Conservation (phyloP, 2,888 invertebrate species). For the Leucania comma region DNA sequence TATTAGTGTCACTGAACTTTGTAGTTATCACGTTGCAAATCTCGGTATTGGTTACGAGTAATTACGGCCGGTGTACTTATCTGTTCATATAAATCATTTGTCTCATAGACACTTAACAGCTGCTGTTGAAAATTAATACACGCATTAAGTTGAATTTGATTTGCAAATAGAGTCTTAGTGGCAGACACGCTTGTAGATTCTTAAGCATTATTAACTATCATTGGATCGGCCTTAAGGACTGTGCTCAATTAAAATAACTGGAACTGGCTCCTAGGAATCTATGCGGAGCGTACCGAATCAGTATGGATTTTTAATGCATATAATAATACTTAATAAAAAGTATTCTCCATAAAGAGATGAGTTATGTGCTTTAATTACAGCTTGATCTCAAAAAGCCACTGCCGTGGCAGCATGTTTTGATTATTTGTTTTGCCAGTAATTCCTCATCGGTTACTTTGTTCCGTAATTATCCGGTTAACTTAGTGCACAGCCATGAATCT, state of each 20-base stretch:
- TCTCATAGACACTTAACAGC: conserved; percentile 73
- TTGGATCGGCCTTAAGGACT: conserved; percentile 69
- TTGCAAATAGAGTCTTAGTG: conserved; percentile 78
- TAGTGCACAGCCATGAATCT: conserved; percentile 49
- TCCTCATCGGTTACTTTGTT: conserved; percentile 53
- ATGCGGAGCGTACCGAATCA: conserved; percentile 61
- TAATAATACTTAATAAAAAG: conserved; percentile 72
- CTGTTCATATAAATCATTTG: conserved; percentile 80
- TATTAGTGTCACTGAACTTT: conserved; percentile 65
- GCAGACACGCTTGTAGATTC: conserved; percentile 74
- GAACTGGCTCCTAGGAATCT: conserved; percentile 76
- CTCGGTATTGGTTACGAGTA: conserved; percentile 71
- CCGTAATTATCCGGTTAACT: conserved; percentile 46
- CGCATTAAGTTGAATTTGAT: conserved; percentile 80
- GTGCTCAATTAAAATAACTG: conserved; percentile 77
- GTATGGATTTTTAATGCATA: conserved; percentile 74
- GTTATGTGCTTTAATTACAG: conserved; percentile 47
- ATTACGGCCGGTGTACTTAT: conserved; percentile 75
- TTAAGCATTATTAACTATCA: conserved; percentile 69
- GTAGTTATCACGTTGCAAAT: conserved; percentile 69
- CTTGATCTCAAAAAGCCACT: conserved; percentile 33
- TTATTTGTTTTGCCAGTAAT: conserved; percentile 53
- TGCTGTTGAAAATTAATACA: conserved; percentile 79
- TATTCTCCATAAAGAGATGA: conserved; percentile 57
- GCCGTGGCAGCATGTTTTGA: conserved; percentile 16